Evolutionary conservation across 2,888 invertebrate species (phyloP).

Genomic region (Callimorpha dominula): DNA sequence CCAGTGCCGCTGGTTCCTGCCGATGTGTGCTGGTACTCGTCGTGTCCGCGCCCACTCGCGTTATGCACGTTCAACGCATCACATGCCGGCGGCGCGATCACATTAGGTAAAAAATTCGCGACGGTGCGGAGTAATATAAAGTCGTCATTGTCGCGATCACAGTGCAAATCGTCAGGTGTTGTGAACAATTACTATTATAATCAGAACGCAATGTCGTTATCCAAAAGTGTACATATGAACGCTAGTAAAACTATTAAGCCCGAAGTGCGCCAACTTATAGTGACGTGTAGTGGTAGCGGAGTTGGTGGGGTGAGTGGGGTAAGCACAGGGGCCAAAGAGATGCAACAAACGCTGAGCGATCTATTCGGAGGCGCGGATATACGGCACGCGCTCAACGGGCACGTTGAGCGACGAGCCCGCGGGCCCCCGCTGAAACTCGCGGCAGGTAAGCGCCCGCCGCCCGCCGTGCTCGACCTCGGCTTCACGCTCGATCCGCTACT

Average conservation of each 20-base stretch:
- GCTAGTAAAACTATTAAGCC: constrained; percentile 79
- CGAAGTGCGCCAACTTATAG: constrained; percentile 82
- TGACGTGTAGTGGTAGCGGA: constrained; percentile 76
- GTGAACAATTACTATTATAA: constrained; percentile 75
- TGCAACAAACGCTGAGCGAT: constrained; percentile 71
- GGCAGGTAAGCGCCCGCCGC: constrained; percentile 62
- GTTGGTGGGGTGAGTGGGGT: constrained; percentile 26
- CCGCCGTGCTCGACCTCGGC: constrained; percentile 74
- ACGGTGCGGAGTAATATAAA: constrained; percentile 83
- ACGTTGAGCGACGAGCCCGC: constrained; percentile 59
- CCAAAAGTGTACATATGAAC: constrained; percentile 80
- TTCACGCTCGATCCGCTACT: constrained; percentile 81
- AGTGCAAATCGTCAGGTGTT: constrained; percentile 69
- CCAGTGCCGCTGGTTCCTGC: constrained; percentile 68
- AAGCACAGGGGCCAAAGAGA: constrained; percentile 52
- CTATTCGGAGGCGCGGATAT: constrained; percentile 66
- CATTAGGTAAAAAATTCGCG: constrained; percentile 83
- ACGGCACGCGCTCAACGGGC: constrained; percentile 71
- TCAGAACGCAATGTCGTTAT: constrained; percentile 72
- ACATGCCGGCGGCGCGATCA: constrained; percentile 86
- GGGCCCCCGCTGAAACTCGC: constrained; percentile 56
- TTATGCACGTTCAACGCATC: constrained; percentile 86
- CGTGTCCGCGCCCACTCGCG: constrained; percentile 87
- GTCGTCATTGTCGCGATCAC: constrained; percentile 76
- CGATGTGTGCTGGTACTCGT: constrained; percentile 83